These are phyloP conservation scores for Galagoides demidoff DNA, from an alignment of 2,797 vertebrate genomes.

Conservation along the genomic window DNA sequence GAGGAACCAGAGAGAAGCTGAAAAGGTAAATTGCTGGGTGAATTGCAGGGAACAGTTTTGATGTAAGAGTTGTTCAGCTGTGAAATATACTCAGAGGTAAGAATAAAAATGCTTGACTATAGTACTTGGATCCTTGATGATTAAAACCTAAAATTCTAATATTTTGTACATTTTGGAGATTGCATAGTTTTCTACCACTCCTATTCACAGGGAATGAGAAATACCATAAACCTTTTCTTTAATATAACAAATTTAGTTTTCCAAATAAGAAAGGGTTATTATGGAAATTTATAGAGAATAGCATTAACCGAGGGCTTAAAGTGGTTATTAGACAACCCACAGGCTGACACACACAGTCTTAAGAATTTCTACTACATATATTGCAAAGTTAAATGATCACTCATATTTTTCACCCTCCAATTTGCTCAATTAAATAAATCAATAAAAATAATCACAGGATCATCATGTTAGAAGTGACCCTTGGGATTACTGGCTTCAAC, in stretches of 20 bases:
- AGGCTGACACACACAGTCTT: neutral
- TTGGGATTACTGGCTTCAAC: neutral
- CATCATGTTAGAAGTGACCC: neutral
- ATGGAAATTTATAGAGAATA: neutral
- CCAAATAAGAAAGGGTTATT: constrained; percentile 24
- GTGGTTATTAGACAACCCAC: neutral
- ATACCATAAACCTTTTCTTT: neutral
- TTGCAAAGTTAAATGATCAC: neutral
- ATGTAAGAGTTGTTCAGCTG: neutral
- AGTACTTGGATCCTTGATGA: neutral
- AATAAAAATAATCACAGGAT: constrained; percentile 30
- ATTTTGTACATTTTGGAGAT: neutral
- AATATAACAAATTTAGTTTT: neutral
- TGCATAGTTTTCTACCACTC: neutral
- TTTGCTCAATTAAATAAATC: neutral
- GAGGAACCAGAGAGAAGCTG: constrained; percentile 30
- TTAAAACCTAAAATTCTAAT: constrained; percentile 22
- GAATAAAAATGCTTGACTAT: neutral
- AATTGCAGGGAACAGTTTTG: neutral
- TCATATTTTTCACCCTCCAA: neutral
- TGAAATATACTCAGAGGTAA: neutral
- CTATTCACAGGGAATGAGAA: neutral
- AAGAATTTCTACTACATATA: neutral
- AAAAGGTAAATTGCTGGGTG: constrained; percentile 4
- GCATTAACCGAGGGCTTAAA: neutral